A percentile compares a stretch with the other conserved stretches of the same genome.
Conservation (phyloP, 2,113 vertebrate genomes). For the Numida meleagris region DNA sequence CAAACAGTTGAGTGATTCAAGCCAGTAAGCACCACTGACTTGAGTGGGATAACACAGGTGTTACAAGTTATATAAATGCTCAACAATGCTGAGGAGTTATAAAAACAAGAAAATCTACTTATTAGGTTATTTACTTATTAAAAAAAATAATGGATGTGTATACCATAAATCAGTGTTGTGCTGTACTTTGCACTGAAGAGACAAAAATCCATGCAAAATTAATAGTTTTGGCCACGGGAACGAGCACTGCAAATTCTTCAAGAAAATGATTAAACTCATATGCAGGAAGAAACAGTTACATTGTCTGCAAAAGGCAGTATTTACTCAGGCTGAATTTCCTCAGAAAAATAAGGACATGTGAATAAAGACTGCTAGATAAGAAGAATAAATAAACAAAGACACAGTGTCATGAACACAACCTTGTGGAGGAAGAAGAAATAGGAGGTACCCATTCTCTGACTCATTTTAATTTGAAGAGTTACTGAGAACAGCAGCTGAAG, state of each 20-base stretch:
- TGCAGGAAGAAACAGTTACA: neutral
- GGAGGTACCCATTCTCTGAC: slow-evolving; percentile 17
- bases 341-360: neutral
- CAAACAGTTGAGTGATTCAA: neutral
- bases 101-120: neutral
- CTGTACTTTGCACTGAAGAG: neutral
- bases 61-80: neutral
- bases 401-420: slow-evolving; percentile 3
- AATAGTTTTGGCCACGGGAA: neutral
- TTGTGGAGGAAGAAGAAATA: slow-evolving; percentile 4
- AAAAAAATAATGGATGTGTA: neutral
- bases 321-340: neutral
- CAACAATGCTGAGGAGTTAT: neutral
- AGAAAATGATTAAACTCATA: neutral
- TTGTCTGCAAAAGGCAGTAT: neutral
- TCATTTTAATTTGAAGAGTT: slow-evolving; percentile 37
- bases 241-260: neutral
- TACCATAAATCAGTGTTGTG: neutral
- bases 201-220: neutral
- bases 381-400: slow-evolving; percentile 26
- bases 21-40: neutral
- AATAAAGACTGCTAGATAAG: neutral
- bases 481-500: slow-evolving; percentile 35
- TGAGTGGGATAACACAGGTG: neutral
- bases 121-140: neutral